Evolutionary conservation across 1,140 invertebrate species (phyloP), one percentile per base, ranked within the genome.

Genomic region (Eupristina koningsbergeri): DNA sequence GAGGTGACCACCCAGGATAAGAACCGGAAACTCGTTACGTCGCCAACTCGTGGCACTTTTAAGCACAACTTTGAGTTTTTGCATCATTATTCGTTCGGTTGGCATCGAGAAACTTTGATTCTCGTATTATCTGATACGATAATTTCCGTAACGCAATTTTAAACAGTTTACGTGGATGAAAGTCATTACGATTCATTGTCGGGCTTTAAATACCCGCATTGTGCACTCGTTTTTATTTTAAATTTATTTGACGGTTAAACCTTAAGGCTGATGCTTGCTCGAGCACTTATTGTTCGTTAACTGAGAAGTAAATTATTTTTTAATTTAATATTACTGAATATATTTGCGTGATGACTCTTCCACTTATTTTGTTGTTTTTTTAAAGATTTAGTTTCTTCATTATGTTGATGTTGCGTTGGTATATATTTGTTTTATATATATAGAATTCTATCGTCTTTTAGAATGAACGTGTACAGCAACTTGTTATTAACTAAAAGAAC

Each of bases 1-100:
- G 80, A 76, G 80, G 71, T 76, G 58, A 73, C 41, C 17, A 13
- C 39, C 53, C 73, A 50, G 9, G n/a, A 19, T 34, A 36, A 29
- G 22, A 78, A 6, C n/a, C 76, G 71, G 45, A 74, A 31, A 81
- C 50, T 81, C 53, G 64, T 81, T 61, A 50, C 29, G n/a, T 61
- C 22, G 34, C 29, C 17, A 5, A 45, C n/a, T n/a, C n/a, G 50
- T 74, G 41, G 50, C 34, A 61, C 29, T n/a, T 77, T 77, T 9
- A 22, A 58, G 26, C 53, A 13, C 53, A 58, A 13, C 19, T n/a
- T n/a, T n/a, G n/a, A n/a, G 67, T 71, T 71, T 71, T 71, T 41
- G 36, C 36, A 31, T 71, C 67, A 26, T 41, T 71, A 36, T 67
- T 71, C 17, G 36, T 22, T 61, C n/a, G 17, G 34, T 58, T 77